A percentile compares a stretch with the other conserved stretches of the same genome.
Conservation (phyloP, 2,888 invertebrate species). For the Tetropium fuscum region DNA sequence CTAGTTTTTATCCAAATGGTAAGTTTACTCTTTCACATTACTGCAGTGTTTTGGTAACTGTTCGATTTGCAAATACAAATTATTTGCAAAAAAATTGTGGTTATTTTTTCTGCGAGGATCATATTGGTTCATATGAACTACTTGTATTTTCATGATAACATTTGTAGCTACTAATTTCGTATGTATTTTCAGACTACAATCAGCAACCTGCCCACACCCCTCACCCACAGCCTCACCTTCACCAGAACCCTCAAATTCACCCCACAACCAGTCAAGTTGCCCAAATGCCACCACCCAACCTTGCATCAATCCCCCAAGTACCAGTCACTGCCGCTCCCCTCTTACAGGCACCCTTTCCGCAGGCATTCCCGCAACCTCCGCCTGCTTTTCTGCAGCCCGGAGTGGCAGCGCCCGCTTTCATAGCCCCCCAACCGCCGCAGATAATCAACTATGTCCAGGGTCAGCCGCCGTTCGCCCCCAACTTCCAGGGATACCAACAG, state of each 20-base stretch:
- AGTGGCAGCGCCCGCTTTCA: constrained; percentile 52
- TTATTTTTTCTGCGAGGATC: too few species aligned
- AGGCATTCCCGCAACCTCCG: constrained; percentile 58
- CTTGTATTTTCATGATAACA: not conserved
- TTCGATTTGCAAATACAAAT: too few species aligned
- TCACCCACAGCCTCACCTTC: constrained; percentile 43
- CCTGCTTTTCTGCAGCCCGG: constrained; percentile 53
- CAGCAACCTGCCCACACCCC: constrained; percentile 50
- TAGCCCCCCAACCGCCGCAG: constrained; percentile 53
- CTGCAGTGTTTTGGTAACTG: too few species aligned
- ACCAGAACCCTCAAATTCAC: constrained; percentile 45
- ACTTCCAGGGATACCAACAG: constrained; percentile 61
- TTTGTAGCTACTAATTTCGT: constrained; percentile 7
- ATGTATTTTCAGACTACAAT: constrained; percentile 54
- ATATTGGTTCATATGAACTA: too few species aligned
- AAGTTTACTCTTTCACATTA: too few species aligned
- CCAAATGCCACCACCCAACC: constrained; percentile 45
- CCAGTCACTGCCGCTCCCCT: constrained; percentile 54
- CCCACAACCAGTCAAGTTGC: constrained; percentile 43
- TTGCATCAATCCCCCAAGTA: constrained; percentile 50
- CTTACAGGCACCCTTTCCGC: constrained; percentile 50
- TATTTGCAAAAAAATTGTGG: too few species aligned
- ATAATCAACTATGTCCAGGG: constrained; percentile 62
- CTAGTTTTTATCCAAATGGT: constrained; percentile 58
- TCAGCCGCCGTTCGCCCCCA: constrained; percentile 57